Base-by-base conservation (phyloP, 2,888 invertebrate genomes). In the Apamea monoglypha region DNA sequence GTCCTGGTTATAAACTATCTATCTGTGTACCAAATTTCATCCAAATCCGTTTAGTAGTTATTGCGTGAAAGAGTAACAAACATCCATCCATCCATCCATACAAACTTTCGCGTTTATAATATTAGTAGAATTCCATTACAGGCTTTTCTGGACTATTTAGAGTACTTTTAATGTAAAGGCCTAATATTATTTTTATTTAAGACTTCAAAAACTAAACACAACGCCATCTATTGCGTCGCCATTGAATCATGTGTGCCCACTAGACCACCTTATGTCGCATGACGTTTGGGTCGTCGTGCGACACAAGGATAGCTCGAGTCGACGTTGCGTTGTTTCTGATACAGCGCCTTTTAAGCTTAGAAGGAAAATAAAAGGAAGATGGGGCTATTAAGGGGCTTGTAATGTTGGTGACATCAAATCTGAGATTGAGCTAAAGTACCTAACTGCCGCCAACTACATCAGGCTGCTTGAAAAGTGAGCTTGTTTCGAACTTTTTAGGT, bases 211-310 rank as follows among this genome's bases (percentile, higher is more conserved):
- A 44, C 72, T 69, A 0, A 40, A 8, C 40, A 80, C 25, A 75
- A 68, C 80, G 81, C 78, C 77, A 87, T 83, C 80, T 80, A 40
- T 80, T 16, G 0, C 6, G 12, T 47, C 18, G 29, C 14, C 7
- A 4, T 21, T n/a, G 64, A 75, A 87, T 72, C 79, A 29, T 10
- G 53, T 50, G 29, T 14, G 47, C 47, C 47, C 0, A 47, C 47
- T 47, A 47, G 47, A 47, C 47, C 14, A 47, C 12, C 14, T 47
- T 47, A 47, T 40, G 47, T 14, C 47, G 12, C 16, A 16, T 16
- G 47, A 47, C 16, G 12, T 47, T 47, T 47, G 47, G 16, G 4
- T 47, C 14, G 47, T 47, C 47, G 16, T 16, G 47, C 47, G 16
- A 16, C 47, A 47, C 14, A 47, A 16, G 47, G 47, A 16, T 47